These are phyloP conservation scores for Lordiphosa fenestrarum DNA, from an alignment of 2,888 invertebrate genomes.

Conservation along the genomic window DNA sequence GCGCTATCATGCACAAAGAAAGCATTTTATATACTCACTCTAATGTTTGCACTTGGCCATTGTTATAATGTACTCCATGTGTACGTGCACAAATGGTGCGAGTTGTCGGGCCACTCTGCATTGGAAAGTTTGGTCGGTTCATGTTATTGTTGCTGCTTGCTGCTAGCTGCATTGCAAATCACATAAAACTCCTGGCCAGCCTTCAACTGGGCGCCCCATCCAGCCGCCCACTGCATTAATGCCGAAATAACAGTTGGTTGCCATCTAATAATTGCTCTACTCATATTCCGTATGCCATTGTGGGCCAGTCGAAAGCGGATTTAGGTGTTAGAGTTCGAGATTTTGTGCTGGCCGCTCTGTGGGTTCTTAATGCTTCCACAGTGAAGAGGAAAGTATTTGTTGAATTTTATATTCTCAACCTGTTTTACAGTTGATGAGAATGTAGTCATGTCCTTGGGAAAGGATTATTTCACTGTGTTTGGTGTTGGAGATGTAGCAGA, in stretches of 20 bases:
- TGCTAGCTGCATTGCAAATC: slow-evolving; percentile 43
- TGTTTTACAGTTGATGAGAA: too few relatives aligned
- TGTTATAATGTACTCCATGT: slow-evolving; percentile 63
- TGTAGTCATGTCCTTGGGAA: too few relatives aligned
- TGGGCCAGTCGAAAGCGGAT: slow-evolving; percentile 57
- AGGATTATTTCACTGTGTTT: too few relatives aligned
- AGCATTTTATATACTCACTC: slow-evolving; percentile 61
- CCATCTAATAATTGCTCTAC: slow-evolving; percentile 64
- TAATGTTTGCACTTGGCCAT: slow-evolving; percentile 61
- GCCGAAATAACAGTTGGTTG: slow-evolving; percentile 47
- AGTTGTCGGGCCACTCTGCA: slow-evolving; percentile 29
- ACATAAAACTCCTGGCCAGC: slow-evolving; percentile 23
- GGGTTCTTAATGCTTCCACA: slow-evolving; percentile 3
- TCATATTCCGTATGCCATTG: slow-evolving; percentile 47
- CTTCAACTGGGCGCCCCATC: background rate
- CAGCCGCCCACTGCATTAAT: slow-evolving; percentile 35
- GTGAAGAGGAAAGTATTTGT: slow-evolving; percentile 1
- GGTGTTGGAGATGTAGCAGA: too few relatives aligned
- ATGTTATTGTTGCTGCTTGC: slow-evolving; percentile 21
- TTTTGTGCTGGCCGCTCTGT: slow-evolving; percentile 17
- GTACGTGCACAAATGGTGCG: slow-evolving; percentile 7
- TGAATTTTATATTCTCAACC: too few relatives aligned
- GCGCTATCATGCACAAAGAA: slow-evolving; percentile 61
- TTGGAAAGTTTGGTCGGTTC: slow-evolving; percentile 27
- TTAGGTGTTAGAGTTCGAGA: slow-evolving; percentile 47